Evolutionary conservation across 2,113 vertebrate species (phyloP).

Genomic region (Brienomyrus longianalis): DNA sequence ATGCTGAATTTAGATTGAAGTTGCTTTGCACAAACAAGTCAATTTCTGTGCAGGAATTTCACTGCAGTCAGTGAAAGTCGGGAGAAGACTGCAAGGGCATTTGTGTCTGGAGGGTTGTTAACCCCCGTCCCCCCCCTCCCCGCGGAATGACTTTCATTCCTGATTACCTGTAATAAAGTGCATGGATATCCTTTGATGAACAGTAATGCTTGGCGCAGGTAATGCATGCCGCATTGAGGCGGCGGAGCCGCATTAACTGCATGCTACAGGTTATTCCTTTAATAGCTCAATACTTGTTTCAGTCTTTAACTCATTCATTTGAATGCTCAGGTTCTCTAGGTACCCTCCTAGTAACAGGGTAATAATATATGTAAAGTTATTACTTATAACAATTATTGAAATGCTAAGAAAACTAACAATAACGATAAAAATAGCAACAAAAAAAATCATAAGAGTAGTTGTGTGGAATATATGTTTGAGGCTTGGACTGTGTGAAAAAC

Average conservation of each 20-base stretch:
- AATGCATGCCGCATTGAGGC: neutral
- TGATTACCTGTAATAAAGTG: neutral
- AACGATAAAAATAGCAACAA: conserved; percentile 29
- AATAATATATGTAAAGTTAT: neutral
- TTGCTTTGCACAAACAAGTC: conserved; percentile 26
- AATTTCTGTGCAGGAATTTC: conserved; percentile 29
- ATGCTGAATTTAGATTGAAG: conserved; percentile 35
- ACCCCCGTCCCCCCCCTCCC: neutral
- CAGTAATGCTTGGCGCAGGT: neutral
- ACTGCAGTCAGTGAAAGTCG: conserved; percentile 24
- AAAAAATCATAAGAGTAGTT: conserved; percentile 15
- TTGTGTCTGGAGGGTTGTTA: neutral
- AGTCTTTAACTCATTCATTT: neutral
- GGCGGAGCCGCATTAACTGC: neutral
- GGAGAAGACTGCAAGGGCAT: conserved; percentile 19
- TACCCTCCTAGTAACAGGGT: neutral
- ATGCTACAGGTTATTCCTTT: neutral
- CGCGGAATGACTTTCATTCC: conserved; percentile 1
- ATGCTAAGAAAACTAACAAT: conserved; percentile 6
- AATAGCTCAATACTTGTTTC: neutral
- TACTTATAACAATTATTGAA: conserved; percentile 19
- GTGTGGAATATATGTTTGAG: neutral
- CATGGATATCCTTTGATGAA: neutral
- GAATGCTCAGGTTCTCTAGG: neutral
- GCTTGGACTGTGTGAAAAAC: neutral